Evolutionary conservation across 2,888 invertebrate genomes (phyloP), one percentile per base, ranked within the genome.

Genomic region (Caprella mutica): DNA sequence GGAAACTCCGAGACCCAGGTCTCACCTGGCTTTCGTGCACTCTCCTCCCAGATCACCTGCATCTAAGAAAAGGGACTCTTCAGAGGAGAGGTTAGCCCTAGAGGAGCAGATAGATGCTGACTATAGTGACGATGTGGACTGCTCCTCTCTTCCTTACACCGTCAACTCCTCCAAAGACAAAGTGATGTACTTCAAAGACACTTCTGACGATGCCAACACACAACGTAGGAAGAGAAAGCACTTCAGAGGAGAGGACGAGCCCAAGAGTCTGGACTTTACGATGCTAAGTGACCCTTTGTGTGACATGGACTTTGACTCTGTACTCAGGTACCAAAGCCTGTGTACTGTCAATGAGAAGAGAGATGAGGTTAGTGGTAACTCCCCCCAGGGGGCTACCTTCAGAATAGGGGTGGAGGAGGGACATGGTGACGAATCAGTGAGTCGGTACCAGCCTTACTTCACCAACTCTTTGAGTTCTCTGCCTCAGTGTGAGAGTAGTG

Each of bases 21-120:
- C 68, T 14, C 68, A 69, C 50, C 55, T 69, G 24, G 69, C 69
- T 5, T 70, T 70, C 56, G 65, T 68, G 1, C 46, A 59, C 19
- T 55, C 48, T 23, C 44, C 56, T 23, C 29, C 55, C 6, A 30
- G 48, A 24, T 53, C 56, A 14, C 27, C 39, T 26, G n/a, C 39
- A 33, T 53, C 52, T 21, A 26, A 27, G 17, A 43, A 42, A 9
- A 5, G 3, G n/a, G 44, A 39, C 5, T 29, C 48, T 19, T 26
- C 24, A 17, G 24, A 19, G 8, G 35, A 52, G 43, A n/a, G 38
- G 29, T 23, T 43, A 33, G 23, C 44, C 27, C 2, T 52, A 46
- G 2, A 17, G 21, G 46, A 33, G 5, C 26, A 12, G 24, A 26
- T 30, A 9, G 52, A 58, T 35, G 52, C 54, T 6, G 56, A 59